Evolutionary conservation across 2,113 vertebrate genomes (phyloP).

Genomic region (Sinocyclocheilus rhinocerous): DNA sequence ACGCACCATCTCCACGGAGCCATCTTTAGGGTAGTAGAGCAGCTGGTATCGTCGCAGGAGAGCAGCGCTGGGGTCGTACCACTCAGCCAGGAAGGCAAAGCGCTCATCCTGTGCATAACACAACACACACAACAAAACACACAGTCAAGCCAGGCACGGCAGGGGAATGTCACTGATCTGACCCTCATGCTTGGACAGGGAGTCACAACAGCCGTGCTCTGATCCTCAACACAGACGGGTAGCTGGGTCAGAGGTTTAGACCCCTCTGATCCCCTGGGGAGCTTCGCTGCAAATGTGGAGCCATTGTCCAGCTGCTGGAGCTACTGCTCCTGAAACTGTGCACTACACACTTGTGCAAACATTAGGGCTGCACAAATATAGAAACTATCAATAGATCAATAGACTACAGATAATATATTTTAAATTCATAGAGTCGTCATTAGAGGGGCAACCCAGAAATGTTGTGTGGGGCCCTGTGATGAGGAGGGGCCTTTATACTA

Average conservation of each 20-base stretch:
- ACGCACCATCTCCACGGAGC: slow-evolving; percentile 91
- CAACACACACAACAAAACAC: slow-evolving; percentile 38
- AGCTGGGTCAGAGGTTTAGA: slow-evolving; percentile 44
- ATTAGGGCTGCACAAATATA: neutral
- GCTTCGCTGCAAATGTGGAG: neutral
- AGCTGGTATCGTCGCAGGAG: slow-evolving; percentile 90
- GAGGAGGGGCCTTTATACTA: neutral
- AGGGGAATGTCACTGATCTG: slow-evolving; percentile 21
- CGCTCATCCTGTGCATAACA: slow-evolving; percentile 80
- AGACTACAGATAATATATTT: too few species aligned
- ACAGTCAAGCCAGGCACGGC: slow-evolving; percentile 25
- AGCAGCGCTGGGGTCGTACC: slow-evolving; percentile 89
- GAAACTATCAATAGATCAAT: neutral
- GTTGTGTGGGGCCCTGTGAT: neutral
- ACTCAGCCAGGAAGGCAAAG: slow-evolving; percentile 89
- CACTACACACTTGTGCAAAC: slow-evolving; percentile 11
- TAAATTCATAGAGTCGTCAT: neutral
- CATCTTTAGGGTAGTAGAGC: slow-evolving; percentile 88
- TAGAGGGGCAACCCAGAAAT: neutral
- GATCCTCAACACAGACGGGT: slow-evolving; percentile 42
- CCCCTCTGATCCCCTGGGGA: neutral
- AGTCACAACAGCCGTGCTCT: neutral
- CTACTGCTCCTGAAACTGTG: slow-evolving; percentile 15
- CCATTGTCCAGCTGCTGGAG: slow-evolving; percentile 33
- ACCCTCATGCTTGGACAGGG: slow-evolving; percentile 18